Evolutionary conservation across 2,797 vertebrate species (phyloP), one percentile per base, ranked within the genome.

Genomic region (Psittacula echo): DNA sequence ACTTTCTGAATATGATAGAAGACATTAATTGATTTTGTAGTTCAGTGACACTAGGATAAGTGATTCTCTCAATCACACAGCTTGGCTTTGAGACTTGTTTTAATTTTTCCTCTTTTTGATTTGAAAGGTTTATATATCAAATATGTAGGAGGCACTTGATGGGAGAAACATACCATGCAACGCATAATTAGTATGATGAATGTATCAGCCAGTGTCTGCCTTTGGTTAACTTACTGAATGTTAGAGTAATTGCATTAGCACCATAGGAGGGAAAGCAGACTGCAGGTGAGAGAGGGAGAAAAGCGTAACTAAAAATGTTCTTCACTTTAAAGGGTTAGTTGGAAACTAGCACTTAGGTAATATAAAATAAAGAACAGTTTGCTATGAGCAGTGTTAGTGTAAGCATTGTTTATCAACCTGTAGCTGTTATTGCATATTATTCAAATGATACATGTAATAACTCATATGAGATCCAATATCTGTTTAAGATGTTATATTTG

Each of bases 1-100:
- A 45, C 61, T 95, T 97, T 97, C 87, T 96, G 85, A 97, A 96
- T 94, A 97, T 94, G 96, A 95, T 79, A 94, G 94, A 95, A 95
- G 81, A 77, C 76, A 71, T 85, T 96, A 97, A 98, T 98, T 98
- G 96, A 97, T 97, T 98, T 94, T 94, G 90, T 97, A 97, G 81
- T 94, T 93, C 88, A 87, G 79, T 96, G 95, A 96, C 95, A 96
- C 50, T 20, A 39, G 68, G 76, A 91, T 97, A 97, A 98, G 83
- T 90, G 96, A 97, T 97, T 97, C 93, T 97, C 82, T 97, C 94
- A 94, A 93, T 97, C 95, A 91, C 45, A 14, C 18, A 81, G 48
- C 27, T 29, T 64, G 64, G 53, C 81, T 95, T 76, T 91, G 82
- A 85, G 82, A 47, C 53, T 91, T 96, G 67, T 92, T 96, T 95